Base-by-base conservation (phyloP, 2,888 invertebrate genomes). In the Sialis fuliginosa region DNA sequence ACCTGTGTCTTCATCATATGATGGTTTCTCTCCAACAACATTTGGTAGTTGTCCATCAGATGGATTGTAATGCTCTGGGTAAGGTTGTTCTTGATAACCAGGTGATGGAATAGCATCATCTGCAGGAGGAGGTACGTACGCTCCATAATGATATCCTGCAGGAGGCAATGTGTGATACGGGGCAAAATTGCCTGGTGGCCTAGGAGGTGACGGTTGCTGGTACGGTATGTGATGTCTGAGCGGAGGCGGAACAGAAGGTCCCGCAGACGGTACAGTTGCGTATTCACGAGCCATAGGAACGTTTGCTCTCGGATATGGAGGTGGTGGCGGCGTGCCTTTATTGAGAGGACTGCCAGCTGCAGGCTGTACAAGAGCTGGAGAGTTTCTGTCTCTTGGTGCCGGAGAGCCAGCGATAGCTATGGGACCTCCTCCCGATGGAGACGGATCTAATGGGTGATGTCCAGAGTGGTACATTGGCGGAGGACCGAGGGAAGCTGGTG, bases 1-100 rank as follows among this genome's bases (percentile, higher is more conserved):
- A 52, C 74, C 63, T 42, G 60, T 58, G n/a, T 67, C 71, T 53
- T 74, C 75, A 49, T 75, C 76, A 55, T 69, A 64, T 50, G 63
- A 66, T 45, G 66, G 59, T 49, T 67, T 67, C 52, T 63, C 63
- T 42, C 55, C 58, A 22, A 57, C 58, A 9, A 54, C 46, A 37
- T 54, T 60, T 44, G 45, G 51, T 47, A 45, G 48, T 45, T 44
- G 37, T 46, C 48, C 47, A 10, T 48, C 55, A 46, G 51, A 51
- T 42, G 50, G 54, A 52, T 45, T 52, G 52, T 48, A 52, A 32
- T 43, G 49, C 51, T 58, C 58, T 0, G 60, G 58, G 54, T 65
- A 67, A 1, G 63, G 61, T 22, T 65, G 61, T 43, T 60, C 63
- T 48, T 68, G 68, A 54, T 67, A 68, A 37, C 62, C 60, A 2